Base-by-base conservation (phyloP, 2,888 invertebrate genomes). In the Micoletzkya japonica region DNA sequence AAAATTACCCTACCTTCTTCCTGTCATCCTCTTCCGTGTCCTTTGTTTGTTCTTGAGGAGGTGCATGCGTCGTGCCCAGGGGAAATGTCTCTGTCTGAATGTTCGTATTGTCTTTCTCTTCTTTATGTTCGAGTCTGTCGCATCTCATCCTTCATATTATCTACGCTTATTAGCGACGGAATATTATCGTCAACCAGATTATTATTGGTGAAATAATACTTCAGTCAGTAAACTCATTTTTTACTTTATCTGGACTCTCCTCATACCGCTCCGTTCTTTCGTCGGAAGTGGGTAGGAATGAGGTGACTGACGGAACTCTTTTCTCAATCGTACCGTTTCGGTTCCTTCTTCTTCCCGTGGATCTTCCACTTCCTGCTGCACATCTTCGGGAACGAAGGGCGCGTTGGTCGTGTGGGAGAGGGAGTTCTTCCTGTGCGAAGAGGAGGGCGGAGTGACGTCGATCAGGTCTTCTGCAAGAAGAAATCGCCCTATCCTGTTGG, bases 391-490 rank as follows among this genome's bases (percentile, higher is more conserved):
- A 6, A 36, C 36, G n/a, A 36, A 39, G 14, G 64, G 64, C 2
- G 52, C 14, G 10, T 37, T 34, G 39, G 64, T 52, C 14, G 64
- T 64, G 52, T n/a, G n/a, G n/a, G 52, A 64, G 20, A 34, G 52
- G 17, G 34, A 52, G 26, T 34, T 36, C 64, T 64, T 52, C 52
- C 39, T 64, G n/a, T 34, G 52, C 6, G 64, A 64, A 24, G 30
- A 30, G 0, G 64, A 50, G 6, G 64, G 52, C 34, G 64, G 64
- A 50, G 64, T 64, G 3, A 61, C 30, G 30, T 61, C 61, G 26
- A 61, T 49, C 14, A 64, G 26, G 30, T 64, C 64, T 36, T 54
- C 64, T 64, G 64, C 2, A 64, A 64, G 37, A 17, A 28, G n/a
- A n/a, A n/a, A n/a, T n/a, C n/a, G n/a, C n/a, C n/a, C n/a, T n/a